Evolutionary conservation across 2,888 invertebrate species (phyloP).

Genomic region (Didymodactylos carnosus): DNA sequence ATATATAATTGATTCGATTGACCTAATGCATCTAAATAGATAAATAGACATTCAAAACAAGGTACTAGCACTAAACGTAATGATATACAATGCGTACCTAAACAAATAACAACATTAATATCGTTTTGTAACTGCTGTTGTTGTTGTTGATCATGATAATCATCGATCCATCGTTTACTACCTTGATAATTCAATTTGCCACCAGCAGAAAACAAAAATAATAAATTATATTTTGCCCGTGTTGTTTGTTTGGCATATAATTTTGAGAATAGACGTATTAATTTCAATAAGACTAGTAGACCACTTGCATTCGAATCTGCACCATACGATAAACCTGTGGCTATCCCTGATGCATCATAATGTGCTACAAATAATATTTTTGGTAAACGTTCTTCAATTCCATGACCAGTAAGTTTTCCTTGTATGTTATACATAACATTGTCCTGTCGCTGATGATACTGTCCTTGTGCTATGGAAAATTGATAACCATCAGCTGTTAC

Average conservation of each 20-base stretch:
- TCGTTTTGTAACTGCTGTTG: not conserved
- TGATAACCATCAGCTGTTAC: constrained; percentile 88
- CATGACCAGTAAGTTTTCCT: constrained; percentile 21
- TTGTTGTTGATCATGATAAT: constrained; percentile 4
- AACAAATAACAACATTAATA: not conserved
- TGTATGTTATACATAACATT: constrained; percentile 58
- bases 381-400: constrained; percentile 38
- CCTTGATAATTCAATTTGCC: constrained; percentile 14
- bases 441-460: constrained; percentile 43
- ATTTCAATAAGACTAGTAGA: constrained; percentile 61
- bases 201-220: constrained; percentile 8
- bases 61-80: no score
- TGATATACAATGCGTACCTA: not conserved
- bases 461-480: constrained; percentile 57
- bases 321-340: constrained; percentile 65
- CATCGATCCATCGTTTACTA: constrained; percentile 12
- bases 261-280: constrained; percentile 66
- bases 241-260: constrained; percentile 56
- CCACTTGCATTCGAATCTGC: constrained; percentile 82
- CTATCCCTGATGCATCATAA: constrained; percentile 70
- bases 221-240: not conserved
- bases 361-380: constrained; percentile 75
- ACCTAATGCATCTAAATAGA: constrained; percentile 6
- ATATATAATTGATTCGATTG: constrained; percentile 5
- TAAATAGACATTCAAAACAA: no score